Evolutionary conservation across 2,888 invertebrate species (phyloP).

Genomic region (Andrena hattorfiana): DNA sequence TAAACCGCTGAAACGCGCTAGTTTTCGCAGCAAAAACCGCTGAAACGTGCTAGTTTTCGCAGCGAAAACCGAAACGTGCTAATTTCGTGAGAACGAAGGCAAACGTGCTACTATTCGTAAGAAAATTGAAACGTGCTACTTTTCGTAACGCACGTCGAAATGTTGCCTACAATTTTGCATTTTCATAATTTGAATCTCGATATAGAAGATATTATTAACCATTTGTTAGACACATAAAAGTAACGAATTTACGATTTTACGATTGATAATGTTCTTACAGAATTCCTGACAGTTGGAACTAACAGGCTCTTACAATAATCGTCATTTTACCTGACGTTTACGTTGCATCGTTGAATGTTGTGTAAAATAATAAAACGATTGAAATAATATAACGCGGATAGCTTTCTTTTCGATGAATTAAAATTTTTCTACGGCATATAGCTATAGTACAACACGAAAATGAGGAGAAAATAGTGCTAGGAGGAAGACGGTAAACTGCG

Average conservation of each 20-base stretch:
- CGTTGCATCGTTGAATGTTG: neutral
- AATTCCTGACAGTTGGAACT: neutral
- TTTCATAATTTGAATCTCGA: neutral
- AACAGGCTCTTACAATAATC: neutral
- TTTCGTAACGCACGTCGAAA: too few relatives aligned
- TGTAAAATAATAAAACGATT: conserved; percentile 7
- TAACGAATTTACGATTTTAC: neutral
- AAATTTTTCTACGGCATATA: neutral
- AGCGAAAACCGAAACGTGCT: too few relatives aligned
- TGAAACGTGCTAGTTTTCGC: too few relatives aligned
- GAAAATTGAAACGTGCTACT: too few relatives aligned
- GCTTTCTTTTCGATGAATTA: neutral
- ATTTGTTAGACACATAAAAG: neutral
- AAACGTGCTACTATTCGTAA: too few relatives aligned
- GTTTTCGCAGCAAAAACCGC: too few relatives aligned
- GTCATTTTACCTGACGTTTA: neutral
- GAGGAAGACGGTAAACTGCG: neutral
- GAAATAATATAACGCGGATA: neutral
- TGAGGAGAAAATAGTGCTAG: neutral
- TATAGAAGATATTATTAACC: neutral
- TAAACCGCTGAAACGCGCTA: too few relatives aligned
- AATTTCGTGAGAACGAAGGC: too few relatives aligned
- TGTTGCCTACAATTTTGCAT: neutral
- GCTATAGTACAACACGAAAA: neutral
- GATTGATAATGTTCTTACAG: neutral